phyloP scores from a whole-genome alignment of 1,140 invertebrate species.

The Maconellicoccus hirsutus region DNA sequence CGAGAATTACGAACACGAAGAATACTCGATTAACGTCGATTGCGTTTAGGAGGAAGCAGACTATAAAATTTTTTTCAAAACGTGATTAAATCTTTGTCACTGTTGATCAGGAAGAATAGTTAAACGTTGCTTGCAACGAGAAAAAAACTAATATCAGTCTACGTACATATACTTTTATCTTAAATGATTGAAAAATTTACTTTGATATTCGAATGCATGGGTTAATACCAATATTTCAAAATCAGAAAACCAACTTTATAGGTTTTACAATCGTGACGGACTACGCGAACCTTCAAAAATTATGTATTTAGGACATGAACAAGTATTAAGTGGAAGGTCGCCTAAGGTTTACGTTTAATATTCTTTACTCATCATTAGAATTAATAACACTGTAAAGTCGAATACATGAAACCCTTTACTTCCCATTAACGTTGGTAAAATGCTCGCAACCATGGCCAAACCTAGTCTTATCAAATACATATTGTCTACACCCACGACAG shows the following conservation, averaged over 20 bases:
- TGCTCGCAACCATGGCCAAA: not conserved
- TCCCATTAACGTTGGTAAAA: not conserved
- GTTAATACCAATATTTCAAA: no score
- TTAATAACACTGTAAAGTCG: not conserved
- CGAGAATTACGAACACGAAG: no score
- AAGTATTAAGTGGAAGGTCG: slow-evolving; percentile 3
- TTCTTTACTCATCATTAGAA: slow-evolving; percentile 1
- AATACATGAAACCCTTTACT: not conserved
- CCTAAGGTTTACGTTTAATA: not conserved
- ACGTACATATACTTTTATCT: no score
- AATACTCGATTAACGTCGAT: no score
- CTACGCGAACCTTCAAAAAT: not conserved
- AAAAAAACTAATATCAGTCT: no score
- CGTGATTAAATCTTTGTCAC: no score
- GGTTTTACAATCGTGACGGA: not conserved
- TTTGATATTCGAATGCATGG: no score
- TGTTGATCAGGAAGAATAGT: no score
- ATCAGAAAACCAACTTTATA: not conserved
- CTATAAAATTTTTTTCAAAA: no score
- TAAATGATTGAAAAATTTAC: no score
- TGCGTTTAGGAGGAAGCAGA: no score
- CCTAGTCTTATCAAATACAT: not conserved
- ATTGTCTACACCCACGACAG: not conserved
- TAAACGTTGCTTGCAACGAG: no score
- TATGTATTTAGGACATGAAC: slow-evolving; percentile 4